phyloP scores from a whole-genome alignment of 2,888 invertebrate genomes.

The Drosophila demipolita region DNA sequence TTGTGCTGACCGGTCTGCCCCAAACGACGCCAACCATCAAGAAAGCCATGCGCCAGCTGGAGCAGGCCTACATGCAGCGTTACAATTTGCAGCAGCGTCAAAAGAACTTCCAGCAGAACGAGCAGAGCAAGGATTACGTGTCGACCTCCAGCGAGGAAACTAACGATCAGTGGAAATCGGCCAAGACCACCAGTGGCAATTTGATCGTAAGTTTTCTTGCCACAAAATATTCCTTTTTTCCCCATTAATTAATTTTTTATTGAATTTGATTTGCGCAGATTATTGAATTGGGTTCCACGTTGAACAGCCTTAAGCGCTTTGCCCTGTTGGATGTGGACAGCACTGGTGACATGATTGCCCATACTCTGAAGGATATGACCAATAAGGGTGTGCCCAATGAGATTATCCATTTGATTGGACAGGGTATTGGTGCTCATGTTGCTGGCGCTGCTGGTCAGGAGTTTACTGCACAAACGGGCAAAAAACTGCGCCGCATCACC shows the following conservation, averaged over 20 bases:
- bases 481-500: constrained; percentile 82
- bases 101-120: constrained; percentile 56
- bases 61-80: constrained; percentile 77
- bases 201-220: constrained; percentile 71
- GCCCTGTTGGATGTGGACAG: constrained; percentile 72
- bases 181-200: constrained; percentile 65
- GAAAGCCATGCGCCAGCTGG: constrained; percentile 75
- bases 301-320: constrained; percentile 72
- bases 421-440: constrained; percentile 82
- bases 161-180: constrained; percentile 57
- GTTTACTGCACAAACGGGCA: constrained; percentile 75
- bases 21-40: constrained; percentile 61
- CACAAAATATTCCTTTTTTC: not conserved
- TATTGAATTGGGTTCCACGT: constrained; percentile 77
- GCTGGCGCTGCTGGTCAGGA: constrained; percentile 82
- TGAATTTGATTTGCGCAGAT: constrained; percentile 43
- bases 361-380: constrained; percentile 72
- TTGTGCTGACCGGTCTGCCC: constrained; percentile 82
- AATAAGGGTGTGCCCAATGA: constrained; percentile 71
- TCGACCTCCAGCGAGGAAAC: constrained; percentile 63
- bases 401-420: constrained; percentile 81
- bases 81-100: constrained; percentile 70
- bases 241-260: not conserved
- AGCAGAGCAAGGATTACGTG: constrained; percentile 50
- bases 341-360: constrained; percentile 71